Base-by-base conservation (phyloP, 2,797 vertebrate species). In the Onychomys leucogaster region DNA sequence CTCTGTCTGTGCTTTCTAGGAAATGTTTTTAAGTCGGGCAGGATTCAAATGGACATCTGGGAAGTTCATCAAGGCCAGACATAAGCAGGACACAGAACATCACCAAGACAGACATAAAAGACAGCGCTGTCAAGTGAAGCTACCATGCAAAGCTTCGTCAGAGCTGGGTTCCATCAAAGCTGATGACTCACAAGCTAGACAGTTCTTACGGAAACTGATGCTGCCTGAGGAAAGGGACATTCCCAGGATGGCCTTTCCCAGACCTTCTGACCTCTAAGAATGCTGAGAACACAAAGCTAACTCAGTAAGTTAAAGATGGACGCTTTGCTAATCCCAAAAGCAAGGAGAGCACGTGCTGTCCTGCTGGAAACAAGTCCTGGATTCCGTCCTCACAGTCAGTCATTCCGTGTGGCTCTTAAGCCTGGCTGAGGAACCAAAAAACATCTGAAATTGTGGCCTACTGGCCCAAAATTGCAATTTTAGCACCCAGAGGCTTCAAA, bases 301-400 rank as follows among this genome's bases (percentile, higher is more conserved):
- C 1, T 17, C 34, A 82, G 29, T n/a, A 13, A 21, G 84, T 46
- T 6, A 3, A n/a, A 41, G 21, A 49, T 59, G 13, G 16, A 1
- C 0, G 0, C 23, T 43, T n/a, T 59, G 4, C 46, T 27, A 49
- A 63, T 71, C 57, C 57, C 19, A 43, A 59, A 52, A 59, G 21
- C 52, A 29, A 41, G 27, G 12, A 49, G 16, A 1, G 7, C 1
- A 1, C 0, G 10, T 5, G 2, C 23, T 5, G 43, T 14, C 19
- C 61, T 43, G 8, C n/a, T 27, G 29, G 37, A 16, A 77, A n/a
- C 0, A 2, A 63, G 34, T 4, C 29, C 32, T 19, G 37, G 43
- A n/a, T 41, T 61, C 55, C 32, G 9, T 41, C 10, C 25, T 0
- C 13, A 5, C 12, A 43, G 76, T 69, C 83, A 34, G 23, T 23